A percentile compares a stretch with the other conserved stretches of the same genome.
Evolutionary conservation across 1,140 invertebrate species (phyloP).

Genomic region (Dinothrombium tinctorium): DNA sequence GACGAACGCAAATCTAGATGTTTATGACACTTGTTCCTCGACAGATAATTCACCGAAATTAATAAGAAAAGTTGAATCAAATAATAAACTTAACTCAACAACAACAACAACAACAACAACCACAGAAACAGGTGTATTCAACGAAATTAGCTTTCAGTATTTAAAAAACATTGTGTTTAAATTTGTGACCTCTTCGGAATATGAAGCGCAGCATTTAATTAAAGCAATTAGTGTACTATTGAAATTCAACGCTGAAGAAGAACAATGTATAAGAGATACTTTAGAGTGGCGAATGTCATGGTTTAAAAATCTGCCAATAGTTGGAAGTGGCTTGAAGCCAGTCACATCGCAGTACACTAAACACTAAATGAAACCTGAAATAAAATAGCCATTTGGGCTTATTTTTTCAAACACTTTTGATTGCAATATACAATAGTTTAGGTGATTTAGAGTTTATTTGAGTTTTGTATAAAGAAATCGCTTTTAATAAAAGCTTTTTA

Average conservation of each 20-base stretch:
- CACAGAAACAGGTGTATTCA: neutral
- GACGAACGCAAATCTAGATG: neutral
- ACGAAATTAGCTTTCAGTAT: conserved; percentile 3
- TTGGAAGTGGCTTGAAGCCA: conserved; percentile 1
- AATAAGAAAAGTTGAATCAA: neutral
- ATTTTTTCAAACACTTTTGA: neutral
- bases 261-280: neutral
- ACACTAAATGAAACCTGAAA: neutral
- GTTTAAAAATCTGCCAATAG: neutral
- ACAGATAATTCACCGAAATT: neutral
- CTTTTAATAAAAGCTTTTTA: neutral
- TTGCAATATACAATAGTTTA: neutral
- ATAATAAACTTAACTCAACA: neutral
- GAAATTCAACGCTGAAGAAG: neutral
- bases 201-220: conserved; percentile 2
- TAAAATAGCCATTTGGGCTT: neutral
- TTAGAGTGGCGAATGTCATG: neutral
- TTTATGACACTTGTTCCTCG: neutral
- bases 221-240: conserved; percentile 1
- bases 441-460: neutral
- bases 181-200: neutral
- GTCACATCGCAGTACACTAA: neutral
- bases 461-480: neutral
- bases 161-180: neutral
- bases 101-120: neutral